phyloP scores from a whole-genome alignment of 2,888 invertebrate genomes.

The Agonopterix subpropinquella region DNA sequence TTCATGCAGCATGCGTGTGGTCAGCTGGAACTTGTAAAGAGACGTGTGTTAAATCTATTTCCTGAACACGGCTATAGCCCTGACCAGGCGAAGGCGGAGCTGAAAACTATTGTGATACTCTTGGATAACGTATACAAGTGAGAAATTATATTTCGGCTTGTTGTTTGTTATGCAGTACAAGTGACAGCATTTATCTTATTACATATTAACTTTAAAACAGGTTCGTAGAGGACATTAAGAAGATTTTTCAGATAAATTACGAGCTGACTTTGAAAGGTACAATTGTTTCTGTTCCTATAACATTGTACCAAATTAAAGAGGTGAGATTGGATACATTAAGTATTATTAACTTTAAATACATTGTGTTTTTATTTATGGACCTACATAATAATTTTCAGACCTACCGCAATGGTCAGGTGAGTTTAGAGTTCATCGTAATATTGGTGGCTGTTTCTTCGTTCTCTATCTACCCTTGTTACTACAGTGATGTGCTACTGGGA shows the following conservation, averaged over 20 bases:
- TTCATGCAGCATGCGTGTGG: slow-evolving; percentile 43
- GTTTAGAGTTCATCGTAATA: slow-evolving; percentile 24
- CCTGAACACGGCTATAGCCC: background rate
- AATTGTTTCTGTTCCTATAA: slow-evolving; percentile 16
- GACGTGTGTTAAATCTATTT: slow-evolving; percentile 25
- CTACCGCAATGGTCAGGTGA: slow-evolving; percentile 12
- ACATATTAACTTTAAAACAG: background rate
- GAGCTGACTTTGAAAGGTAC: slow-evolving; percentile 18
- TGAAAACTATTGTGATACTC: background rate
- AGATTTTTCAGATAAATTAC: slow-evolving; percentile 4
- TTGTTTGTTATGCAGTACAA: too few species aligned
- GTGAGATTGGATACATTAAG: slow-evolving; percentile 11
- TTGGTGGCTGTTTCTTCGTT: slow-evolving; percentile 17
- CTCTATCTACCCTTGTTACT: slow-evolving; percentile 22
- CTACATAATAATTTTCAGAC: slow-evolving; percentile 10
- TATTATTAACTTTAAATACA: too few species aligned
- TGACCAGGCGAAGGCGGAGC: background rate
- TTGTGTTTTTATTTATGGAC: background rate
- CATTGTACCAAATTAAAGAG: slow-evolving; percentile 19
- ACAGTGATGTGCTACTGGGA: slow-evolving; percentile 23
- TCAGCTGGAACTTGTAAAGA: slow-evolving; percentile 33
- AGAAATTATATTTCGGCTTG: background rate
- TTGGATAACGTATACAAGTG: background rate
- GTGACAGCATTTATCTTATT: too few species aligned
- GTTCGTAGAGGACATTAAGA: background rate